These are phyloP conservation scores for Campoletis raptor DNA, from an alignment of 2,888 invertebrate species.

Conservation along the genomic window DNA sequence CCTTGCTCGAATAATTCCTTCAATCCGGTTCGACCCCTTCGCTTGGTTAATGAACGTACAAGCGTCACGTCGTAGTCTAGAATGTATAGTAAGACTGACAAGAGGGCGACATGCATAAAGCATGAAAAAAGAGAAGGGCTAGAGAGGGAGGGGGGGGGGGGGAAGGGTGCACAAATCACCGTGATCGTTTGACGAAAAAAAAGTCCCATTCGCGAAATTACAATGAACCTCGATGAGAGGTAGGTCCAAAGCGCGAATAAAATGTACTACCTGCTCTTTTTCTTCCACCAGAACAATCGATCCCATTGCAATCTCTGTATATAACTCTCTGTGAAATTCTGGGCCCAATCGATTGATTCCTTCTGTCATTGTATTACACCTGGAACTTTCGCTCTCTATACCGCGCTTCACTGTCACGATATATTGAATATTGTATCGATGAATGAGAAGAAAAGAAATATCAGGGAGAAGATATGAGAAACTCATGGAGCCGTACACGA, in stretches of 20 bases:
- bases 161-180: conserved; percentile 58
- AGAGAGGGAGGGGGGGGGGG: neutral
- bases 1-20: conserved; percentile 61
- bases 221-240: conserved; percentile 57
- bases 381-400: conserved; percentile 52
- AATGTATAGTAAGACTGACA: conserved; percentile 37
- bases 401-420: conserved; percentile 50
- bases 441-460: conserved; percentile 29
- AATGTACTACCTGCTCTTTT: conserved; percentile 68
- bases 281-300: conserved; percentile 67
- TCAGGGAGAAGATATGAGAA: conserved; percentile 36
- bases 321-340: conserved; percentile 52
- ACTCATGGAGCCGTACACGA: conserved; percentile 23
- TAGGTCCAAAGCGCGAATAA: conserved; percentile 54
- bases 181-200: conserved; percentile 56
- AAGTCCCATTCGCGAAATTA: conserved; percentile 71
- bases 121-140: conserved; percentile 40
- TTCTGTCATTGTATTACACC: conserved; percentile 64
- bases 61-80: conserved; percentile 45
- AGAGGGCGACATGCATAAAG: conserved; percentile 41
- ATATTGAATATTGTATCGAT: conserved; percentile 64
- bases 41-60: conserved; percentile 65
- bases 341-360: conserved; percentile 75
- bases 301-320: conserved; percentile 72
- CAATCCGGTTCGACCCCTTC: conserved; percentile 52